Percentiles rank a stretch among this genome's conserved stretches.
phyloP scores from a whole-genome alignment of 1,140 invertebrate genomes.

The Drosophila simulans region DNA sequence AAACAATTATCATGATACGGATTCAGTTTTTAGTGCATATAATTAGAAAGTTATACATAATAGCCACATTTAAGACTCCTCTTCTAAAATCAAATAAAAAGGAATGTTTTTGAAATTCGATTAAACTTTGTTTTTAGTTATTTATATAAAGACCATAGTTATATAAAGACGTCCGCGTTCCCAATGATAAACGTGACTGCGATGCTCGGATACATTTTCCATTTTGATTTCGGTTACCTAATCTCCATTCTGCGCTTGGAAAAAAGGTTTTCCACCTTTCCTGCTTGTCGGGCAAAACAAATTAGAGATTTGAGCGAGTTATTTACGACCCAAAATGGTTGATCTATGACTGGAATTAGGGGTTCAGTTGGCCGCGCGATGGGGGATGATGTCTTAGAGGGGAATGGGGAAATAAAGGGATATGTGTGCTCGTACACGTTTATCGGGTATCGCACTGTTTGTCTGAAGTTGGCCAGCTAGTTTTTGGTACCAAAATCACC shows the following conservation, averaged over 20 bases:
- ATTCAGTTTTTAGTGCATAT: too few relatives aligned
- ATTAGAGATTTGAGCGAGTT: constrained; percentile 79
- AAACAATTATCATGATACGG: too few relatives aligned
- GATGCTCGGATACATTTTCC: not conserved
- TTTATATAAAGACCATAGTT: not conserved
- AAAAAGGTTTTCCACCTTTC: constrained; percentile 74
- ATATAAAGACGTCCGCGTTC: not conserved
- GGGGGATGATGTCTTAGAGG: constrained; percentile 22
- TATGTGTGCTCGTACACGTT: constrained; percentile 1
- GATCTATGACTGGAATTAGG: constrained; percentile 78
- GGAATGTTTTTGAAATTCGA: too few relatives aligned
- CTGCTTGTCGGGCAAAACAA: constrained; percentile 73
- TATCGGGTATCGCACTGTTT: constrained; percentile 12
- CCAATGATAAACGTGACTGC: not conserved
- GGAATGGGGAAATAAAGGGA: constrained; percentile 9
- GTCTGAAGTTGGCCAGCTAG: constrained; percentile 41
- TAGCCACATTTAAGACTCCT: too few relatives aligned
- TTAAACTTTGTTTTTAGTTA: not conserved
- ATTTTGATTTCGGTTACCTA: constrained; percentile 9
- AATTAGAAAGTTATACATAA: too few relatives aligned
- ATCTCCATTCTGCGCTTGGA: constrained; percentile 36
- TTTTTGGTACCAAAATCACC: constrained; percentile 43
- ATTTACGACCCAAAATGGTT: constrained; percentile 79
- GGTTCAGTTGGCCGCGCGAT: constrained; percentile 52
- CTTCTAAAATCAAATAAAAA: too few relatives aligned